Conservation (phyloP, 2,888 invertebrate species). For the Creontiades dilutus region DNA sequence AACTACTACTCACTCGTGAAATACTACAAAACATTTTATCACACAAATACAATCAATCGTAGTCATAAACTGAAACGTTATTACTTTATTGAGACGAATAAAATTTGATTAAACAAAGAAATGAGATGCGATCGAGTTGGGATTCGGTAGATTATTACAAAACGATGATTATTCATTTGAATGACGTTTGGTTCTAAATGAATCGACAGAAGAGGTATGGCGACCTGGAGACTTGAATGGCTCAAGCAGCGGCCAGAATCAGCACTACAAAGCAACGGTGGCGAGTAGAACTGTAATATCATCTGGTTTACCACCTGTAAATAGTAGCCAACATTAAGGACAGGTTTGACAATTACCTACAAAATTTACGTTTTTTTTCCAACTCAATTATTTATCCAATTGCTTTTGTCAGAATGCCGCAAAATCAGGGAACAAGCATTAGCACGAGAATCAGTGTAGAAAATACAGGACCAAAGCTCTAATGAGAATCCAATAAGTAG, state of each 20-base stretch:
- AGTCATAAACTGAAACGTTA: not conserved
- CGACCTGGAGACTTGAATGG: not conserved
- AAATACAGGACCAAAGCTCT: too few relatives aligned
- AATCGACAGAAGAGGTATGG: not conserved
- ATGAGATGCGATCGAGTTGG: not conserved
- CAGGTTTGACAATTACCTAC: not conserved
- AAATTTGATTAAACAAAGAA: not conserved
- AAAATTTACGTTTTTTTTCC: too few relatives aligned
- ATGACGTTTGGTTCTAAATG: slow-evolving; percentile 5
- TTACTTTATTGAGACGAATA: not conserved
- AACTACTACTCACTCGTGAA: slow-evolving; percentile 6
- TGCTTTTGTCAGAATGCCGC: too few relatives aligned
- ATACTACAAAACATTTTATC: not conserved
- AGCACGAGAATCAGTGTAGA: too few relatives aligned
- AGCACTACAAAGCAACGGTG: slow-evolving; percentile 85
- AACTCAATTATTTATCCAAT: too few relatives aligned
- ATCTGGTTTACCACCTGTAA: slow-evolving; percentile 97
- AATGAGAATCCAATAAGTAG: too few relatives aligned
- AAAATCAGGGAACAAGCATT: too few relatives aligned
- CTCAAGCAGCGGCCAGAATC: not conserved
- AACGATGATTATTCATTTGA: not conserved
- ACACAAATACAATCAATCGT: not conserved
- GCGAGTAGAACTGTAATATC: slow-evolving; percentile 98
- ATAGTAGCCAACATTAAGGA: slow-evolving; percentile 75
- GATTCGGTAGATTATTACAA: not conserved